Evolutionary conservation across 2,113 vertebrate genomes (phyloP), one percentile per base, ranked within the genome.

Genomic region (Ictidomys tridecemlineatus): DNA sequence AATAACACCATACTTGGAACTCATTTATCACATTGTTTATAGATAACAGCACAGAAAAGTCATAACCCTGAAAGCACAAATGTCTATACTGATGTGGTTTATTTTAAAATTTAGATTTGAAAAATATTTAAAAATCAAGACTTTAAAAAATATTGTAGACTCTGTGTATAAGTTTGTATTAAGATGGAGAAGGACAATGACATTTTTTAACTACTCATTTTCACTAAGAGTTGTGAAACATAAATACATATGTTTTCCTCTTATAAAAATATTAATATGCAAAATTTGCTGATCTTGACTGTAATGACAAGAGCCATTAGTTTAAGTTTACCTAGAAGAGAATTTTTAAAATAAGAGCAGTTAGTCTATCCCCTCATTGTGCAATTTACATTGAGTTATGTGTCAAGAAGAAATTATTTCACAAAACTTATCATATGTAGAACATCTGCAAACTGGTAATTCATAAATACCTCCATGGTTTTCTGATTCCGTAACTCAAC

Each of bases 61-160:
- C 39, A 87, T 65, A 84, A 73, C 18, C 39, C 87, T 1, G 22
- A 83, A 88, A 89, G 24, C 20, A 89, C 39, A 78, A 37, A 76
- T 53, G 73, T 45, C 10, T 84, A 42, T 0, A 93, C 1, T 51
- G 11, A 77, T 80, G n/a, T 72, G 69, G 63, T 48, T 65, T 28
- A 89, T 82, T 85, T 88, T 56, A 67, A 93, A 85, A 86, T 67
- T 85, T n/a, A 85, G 93, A 77, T 63, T n/a, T 32, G 2, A 69
- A 78, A 30, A 26, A 4, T 70, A 67, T 58, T 48, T 34, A 7
- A 53, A 89, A 80, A 88, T 42, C 17, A 51, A 53, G 26, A 80
- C n/a, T 53, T 96, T 63, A 53, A 69, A 76, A 63, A 92, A 78
- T 82, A 67, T 2, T 63, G 12, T 93, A 73, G 63, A 88, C 48